Base-by-base conservation (phyloP, 2,797 vertebrate species). In the Molossus molossus region DNA sequence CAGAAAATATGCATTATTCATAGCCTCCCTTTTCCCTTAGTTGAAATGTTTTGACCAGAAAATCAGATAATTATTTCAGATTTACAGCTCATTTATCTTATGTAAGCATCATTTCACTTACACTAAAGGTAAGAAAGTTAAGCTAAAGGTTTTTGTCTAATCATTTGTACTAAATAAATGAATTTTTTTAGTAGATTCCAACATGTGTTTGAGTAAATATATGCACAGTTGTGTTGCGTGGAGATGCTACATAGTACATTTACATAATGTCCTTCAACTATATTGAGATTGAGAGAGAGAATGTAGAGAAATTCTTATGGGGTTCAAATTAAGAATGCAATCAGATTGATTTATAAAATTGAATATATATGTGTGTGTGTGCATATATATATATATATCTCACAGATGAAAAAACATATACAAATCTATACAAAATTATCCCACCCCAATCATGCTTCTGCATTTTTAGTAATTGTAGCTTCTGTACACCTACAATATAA, bases 11-110 rank as follows among this genome's bases (percentile, higher is more conserved):
- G 65, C 45, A 57, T 96, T 86, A 94, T 94, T 96, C 86, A 84
- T 65, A 73, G 64, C 75, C 70, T 87, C 88, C 55, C 17, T 90
- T 96, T 96, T 83, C 53, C 77, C 55, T 93, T 27, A 70, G 72
- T 80, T 96, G 97, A 97, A 96, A 95, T 95, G 67, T 96, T 97
- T 97, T 96, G 95, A 96, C 82, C 88, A 84, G 95, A 96, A 97
- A 94, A 95, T 91, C 82, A 94, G 79, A 92, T 94, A 94, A 95
- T 95, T 96, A 94, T 94, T 96, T 94, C 67, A 94, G 75, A 75
- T 96, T 96, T 95, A 94, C 2, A 96, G 65, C 40, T 97, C 96
- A 94, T 97, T 96, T 94, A 67, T 94, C 79, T 89, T 95, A 87
- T 13, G 18, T 89, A 94, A 91, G 87, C 90, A 94, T 94, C 94